Conservation (phyloP, 1,140 invertebrate species). For the Ceratina japonica region DNA sequence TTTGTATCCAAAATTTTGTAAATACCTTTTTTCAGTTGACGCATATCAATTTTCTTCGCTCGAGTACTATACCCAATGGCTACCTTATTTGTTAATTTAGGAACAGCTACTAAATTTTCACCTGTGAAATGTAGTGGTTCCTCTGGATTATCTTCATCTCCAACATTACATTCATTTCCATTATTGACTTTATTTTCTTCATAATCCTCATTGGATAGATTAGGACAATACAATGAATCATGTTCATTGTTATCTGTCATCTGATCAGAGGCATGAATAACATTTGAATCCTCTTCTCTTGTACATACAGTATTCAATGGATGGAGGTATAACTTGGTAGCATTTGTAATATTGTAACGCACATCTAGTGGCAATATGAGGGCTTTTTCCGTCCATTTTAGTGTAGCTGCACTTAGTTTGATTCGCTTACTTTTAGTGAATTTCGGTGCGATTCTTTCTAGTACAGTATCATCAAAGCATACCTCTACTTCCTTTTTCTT, state of each 20-base stretch:
- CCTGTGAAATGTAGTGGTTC: constrained; percentile 73
- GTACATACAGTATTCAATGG: neutral
- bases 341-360: constrained; percentile 55
- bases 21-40: constrained; percentile 85
- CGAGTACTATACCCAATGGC: constrained; percentile 87
- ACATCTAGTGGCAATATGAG: constrained; percentile 63
- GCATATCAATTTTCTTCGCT: constrained; percentile 91
- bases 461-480: constrained; percentile 50
- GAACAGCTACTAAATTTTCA: constrained; percentile 81
- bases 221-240: constrained; percentile 79
- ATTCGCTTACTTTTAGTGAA: constrained; percentile 38
- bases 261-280: constrained; percentile 59
- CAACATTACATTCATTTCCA: constrained; percentile 71
- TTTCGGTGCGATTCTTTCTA: constrained; percentile 35
- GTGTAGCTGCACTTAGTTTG: constrained; percentile 52
- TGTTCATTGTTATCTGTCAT: constrained; percentile 79
- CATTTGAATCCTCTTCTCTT: constrained; percentile 34
- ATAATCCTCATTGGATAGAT: constrained; percentile 71
- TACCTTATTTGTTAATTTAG: constrained; percentile 81
- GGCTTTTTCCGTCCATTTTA: constrained; percentile 65
- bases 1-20: constrained; percentile 80
- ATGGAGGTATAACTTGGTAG: constrained; percentile 61
- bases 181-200: constrained; percentile 71
- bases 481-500: constrained; percentile 67
- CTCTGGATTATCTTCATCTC: constrained; percentile 60